These are phyloP conservation scores for Teleogryllus oceanicus DNA, from an alignment of 2,888 invertebrate species.

Conservation along the genomic window DNA sequence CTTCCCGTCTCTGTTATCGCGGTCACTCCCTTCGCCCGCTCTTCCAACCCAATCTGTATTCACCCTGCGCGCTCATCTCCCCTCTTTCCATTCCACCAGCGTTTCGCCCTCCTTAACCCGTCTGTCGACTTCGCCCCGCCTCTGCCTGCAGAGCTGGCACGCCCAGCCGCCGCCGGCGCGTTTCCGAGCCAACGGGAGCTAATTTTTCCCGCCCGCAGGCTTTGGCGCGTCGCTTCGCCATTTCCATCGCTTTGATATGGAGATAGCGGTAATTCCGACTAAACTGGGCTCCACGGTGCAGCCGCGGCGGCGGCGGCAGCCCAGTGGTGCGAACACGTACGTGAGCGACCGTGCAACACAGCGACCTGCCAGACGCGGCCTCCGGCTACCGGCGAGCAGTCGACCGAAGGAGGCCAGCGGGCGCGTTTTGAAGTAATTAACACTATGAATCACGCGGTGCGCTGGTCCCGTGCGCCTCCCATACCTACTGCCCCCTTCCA, in stretches of 20 bases:
- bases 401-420: background rate
- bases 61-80: too few relatives aligned
- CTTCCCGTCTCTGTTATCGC: too few relatives aligned
- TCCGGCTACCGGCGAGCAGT: background rate
- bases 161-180: background rate
- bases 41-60: too few relatives aligned
- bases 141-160: background rate
- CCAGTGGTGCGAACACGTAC: too few relatives aligned
- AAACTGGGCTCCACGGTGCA: background rate
- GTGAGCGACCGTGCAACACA: too few relatives aligned
- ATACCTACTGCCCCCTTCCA: too few relatives aligned
- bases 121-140: too few relatives aligned
- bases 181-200: background rate
- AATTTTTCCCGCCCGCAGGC: background rate
- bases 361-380: background rate
- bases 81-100: too few relatives aligned
- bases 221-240: background rate
- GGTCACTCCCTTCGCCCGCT: too few relatives aligned
- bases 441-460: background rate
- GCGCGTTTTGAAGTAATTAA: background rate
- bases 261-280: background rate
- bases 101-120: too few relatives aligned
- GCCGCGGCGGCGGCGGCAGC: background rate
- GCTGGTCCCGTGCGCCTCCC: too few relatives aligned
- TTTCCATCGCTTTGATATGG: slow-evolving; percentile 18